Base-by-base conservation (phyloP, 2,113 vertebrate genomes). In the Piaya cayana region DNA sequence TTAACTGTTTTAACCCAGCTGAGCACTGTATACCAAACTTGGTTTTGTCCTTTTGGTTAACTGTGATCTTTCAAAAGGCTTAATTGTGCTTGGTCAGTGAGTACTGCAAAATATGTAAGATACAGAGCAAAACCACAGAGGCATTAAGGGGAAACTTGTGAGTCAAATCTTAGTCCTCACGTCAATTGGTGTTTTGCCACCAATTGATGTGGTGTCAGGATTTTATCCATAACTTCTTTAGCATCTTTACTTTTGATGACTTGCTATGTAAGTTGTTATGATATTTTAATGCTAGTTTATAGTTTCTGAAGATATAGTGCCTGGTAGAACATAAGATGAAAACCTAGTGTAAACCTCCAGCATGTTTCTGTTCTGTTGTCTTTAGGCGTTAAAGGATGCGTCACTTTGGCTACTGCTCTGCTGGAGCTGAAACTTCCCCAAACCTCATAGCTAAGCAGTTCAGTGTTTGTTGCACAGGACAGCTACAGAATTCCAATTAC, bases 401-500 rank as follows among this genome's bases (percentile, higher is more conserved):
- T 92, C 92, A 92, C 80, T 95, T 90, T 93, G 93, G 93, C 94
- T 96, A 78, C 90, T 64, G 49, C 80, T 81, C 56, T 92, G 85
- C 82, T 94, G 92, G 69, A 93, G 70, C 85, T 95, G 94, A 97
- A 95, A 86, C 79, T 95, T 86, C 90, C 92, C 93, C 90, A 90
- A 86, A 96, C 88, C 88, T 94, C 79, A 19, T 72, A 95, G 92
- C 92, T 92, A 88, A 95, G 88, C 92, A 90, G 75, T 90, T 97
- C 92, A 94, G 90, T 93, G 92, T 95, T 85, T 96, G 86, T 88
- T 95, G 85, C 76, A 88, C 29, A 85, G 72, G 69, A 95, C 93
- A 92, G 56, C 93, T 75, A 86, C 94, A 49, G 94, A 96, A 96
- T 96, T 96, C 94, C 92, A 96, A 90, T 96, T 94, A 96, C 90